These are phyloP conservation scores for Chelonus formosanus DNA, from an alignment of 2,888 invertebrate genomes.

Conservation along the genomic window DNA sequence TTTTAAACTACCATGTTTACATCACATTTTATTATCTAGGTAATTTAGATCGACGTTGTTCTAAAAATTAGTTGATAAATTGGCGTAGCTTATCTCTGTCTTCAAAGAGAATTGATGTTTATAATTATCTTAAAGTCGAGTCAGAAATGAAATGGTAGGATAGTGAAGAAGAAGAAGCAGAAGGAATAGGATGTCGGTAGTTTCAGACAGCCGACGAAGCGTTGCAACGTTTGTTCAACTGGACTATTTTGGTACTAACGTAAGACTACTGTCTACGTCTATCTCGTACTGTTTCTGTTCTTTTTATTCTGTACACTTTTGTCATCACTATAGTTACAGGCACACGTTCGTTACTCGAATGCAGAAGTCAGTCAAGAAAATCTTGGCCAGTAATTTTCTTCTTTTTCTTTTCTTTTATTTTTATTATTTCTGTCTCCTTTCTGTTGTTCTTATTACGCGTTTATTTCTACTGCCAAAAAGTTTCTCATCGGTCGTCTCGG, in stretches of 20 bases:
- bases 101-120: constrained; percentile 2
- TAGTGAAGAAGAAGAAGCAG: neutral
- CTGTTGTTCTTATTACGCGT: constrained; percentile 22
- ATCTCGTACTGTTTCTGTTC: constrained; percentile 11
- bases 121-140: constrained; percentile 9
- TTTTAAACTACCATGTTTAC: too few species aligned
- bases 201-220: constrained; percentile 19
- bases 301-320: constrained; percentile 20
- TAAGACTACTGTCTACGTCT: constrained; percentile 21
- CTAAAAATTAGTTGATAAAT: neutral
- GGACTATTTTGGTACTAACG: constrained; percentile 42
- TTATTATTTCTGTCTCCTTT: constrained; percentile 1
- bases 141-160: neutral
- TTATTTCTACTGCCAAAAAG: constrained; percentile 22
- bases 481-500: constrained; percentile 28
- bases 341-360: constrained; percentile 36
- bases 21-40: too few species aligned
- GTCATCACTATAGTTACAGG: constrained; percentile 6
- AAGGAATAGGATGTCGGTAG: neutral
- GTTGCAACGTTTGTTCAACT: constrained; percentile 35
- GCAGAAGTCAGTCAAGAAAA: constrained; percentile 19
- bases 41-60: too few species aligned
- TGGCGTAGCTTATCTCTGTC: neutral
- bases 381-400: constrained; percentile 19
- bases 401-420: constrained; percentile 8